Evolutionary conservation across 2,888 invertebrate species (phyloP), one percentile per base, ranked within the genome.

Genomic region (Plebejus argus): DNA sequence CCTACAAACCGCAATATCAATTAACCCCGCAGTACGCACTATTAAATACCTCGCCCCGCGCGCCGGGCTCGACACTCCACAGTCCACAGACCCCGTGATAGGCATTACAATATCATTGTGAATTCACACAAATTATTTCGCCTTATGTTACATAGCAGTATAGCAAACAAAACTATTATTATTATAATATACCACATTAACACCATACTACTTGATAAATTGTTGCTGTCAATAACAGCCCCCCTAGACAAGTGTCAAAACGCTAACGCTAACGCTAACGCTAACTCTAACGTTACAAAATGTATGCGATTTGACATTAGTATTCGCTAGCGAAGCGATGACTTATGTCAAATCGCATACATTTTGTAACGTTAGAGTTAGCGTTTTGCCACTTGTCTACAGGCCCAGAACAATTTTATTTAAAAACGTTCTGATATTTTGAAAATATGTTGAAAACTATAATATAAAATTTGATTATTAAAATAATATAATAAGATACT

Each of bases 1-100:
- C n/a, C 66, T 33, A 39, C 71, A 71, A 39, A 71, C 71, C 71
- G 71, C 71, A 39, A 71, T 71, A 71, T 71, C 71, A 71, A 71
- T 71, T 71, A 71, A 39, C 35, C 39, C 70, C 39, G n/a, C 71
- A 35, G 71, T 71, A 35, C 71, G 71, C 71, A 39, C 71, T 71
- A 39, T 39, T 71, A 71, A 71, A 33, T 66, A 33, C 66, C 66
- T 33, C 15, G 6, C 66, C 66, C 28, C 33, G 28, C 28, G 28
- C 66, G 1, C 28, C 66, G 15, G 66, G 23, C 3, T 10, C n/a
- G n/a, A n/a, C n/a, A n/a, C n/a, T n/a, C n/a, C n/a, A n/a, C n/a
- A n/a, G n/a, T n/a, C 23, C 23, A 15, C 28, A 66, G 66, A 66
- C 66, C 66, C 28, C 4, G 66, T 66, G 28, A 33, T 33, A 66